Evolutionary conservation across 37 sponge, comb jelly and placozoan genomes (phyloP), one percentile per base, ranked within the genome.

Genomic region (Hexactinellida sp.): DNA sequence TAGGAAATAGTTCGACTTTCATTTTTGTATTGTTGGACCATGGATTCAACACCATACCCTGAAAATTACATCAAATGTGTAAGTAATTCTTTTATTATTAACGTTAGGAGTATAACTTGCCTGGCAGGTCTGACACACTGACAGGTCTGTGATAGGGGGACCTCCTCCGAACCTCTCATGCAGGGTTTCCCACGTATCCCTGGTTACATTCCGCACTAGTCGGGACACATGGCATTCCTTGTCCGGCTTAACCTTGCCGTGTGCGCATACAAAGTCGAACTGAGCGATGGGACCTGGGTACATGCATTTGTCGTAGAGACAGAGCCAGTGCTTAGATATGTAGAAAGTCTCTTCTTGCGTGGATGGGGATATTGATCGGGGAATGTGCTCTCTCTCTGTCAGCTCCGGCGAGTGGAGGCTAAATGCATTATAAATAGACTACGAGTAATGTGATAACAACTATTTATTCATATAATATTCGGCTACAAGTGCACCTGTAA

Each of bases 241-340:
- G 76, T 63, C 5, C 13, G 76, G 76, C 76, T 63, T 63, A 7
- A 63, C 30, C 13, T 63, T 63, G 3, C 94, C 94, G 84, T 93
- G 94, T 39, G 85, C 32, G 71, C 94, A 93, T 23, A 88, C 88
- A 86, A 82, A 91, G 41, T 93, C 87, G 38, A 83, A 88, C 54
- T 90, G 93, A 38, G 88, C 86, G 23, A 93, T 88, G 0, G 94
- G 94, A 7, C 92, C 93, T 36, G 94, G 94, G 51, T 89, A 16
- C 54, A 51, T 83, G 83, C 83, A 39, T 37, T 88, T 87, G 36
- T 83, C 71, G 34, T 90, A 54, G 9, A 91, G 92, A 55, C 86
- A 55, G 30, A 93, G 85, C 94, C 94, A 93, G 86, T 93, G 94
- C 37, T 90, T 83, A 0, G 94, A 93, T 55, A 93, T 86, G 83